Evolutionary conservation across 2,888 invertebrate species (phyloP).

Genomic region (Tenthredo livida): DNA sequence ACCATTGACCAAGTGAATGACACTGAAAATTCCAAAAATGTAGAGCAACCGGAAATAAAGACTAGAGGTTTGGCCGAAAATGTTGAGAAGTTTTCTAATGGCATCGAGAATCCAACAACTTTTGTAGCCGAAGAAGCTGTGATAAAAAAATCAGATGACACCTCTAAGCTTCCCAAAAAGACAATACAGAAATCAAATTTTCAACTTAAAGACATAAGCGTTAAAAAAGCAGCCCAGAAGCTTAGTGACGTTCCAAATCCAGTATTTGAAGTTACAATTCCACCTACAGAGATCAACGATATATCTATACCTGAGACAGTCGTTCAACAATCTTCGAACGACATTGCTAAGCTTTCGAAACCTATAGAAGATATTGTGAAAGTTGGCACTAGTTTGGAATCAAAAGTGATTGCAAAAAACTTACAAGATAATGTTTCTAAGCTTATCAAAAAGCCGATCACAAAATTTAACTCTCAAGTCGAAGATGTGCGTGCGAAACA

Average conservation of each 20-base stretch:
- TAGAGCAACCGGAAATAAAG: neutral
- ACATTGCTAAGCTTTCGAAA: neutral
- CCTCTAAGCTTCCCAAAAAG: constrained; percentile 61
- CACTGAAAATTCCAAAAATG: neutral
- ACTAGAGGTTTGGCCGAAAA: neutral
- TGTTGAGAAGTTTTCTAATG: neutral
- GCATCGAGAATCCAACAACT: constrained; percentile 79
- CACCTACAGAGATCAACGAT: neutral
- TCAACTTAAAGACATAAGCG: constrained; percentile 17
- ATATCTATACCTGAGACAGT: constrained; percentile 5
- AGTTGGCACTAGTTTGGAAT: neutral
- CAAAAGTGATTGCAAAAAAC: constrained; percentile 76
- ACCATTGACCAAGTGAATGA: neutral
- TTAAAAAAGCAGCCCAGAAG: neutral
- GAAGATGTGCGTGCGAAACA: neutral
- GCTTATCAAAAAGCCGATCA: constrained; percentile 57
- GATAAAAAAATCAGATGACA: constrained; percentile 75
- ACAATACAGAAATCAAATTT: constrained; percentile 15
- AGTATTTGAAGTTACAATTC: neutral
- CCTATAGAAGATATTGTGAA: neutral
- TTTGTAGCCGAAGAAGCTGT: constrained; percentile 80
- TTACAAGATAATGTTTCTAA: constrained; percentile 61
- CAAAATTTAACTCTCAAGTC: neutral
- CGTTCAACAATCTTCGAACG: neutral
- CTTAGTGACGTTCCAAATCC: constrained; percentile 15